Evolutionary conservation across 2,797 vertebrate genomes (phyloP), one percentile per base, ranked within the genome.

Genomic region (Xiphorhynchus erythropygius): DNA sequence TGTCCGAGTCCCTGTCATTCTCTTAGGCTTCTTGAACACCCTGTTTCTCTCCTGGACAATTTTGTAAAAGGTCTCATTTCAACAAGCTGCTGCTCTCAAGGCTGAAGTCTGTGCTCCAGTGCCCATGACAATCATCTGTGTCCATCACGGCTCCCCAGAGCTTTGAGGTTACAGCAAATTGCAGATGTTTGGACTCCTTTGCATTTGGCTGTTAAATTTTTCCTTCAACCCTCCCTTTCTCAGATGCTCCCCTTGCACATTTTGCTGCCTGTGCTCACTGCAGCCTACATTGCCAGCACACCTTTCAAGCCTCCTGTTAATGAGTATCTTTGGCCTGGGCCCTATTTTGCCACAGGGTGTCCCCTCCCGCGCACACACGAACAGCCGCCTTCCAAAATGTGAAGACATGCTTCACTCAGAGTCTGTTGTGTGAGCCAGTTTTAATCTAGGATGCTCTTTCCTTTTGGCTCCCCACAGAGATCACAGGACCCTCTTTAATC

Each of bases 401-500:
- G 47, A 59, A 69, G 76, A 73, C 33, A 49, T 2, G 41, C 87
- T 91, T 91, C 79, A 14, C 87, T 90, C 91, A 5, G 28, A 59
- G 73, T 1, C 89, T 33, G 63, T 11, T 1, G 1, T 3, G 13
- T 17, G 57, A 86, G 62, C 62, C 68, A 33, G 27, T n/a, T 88
- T 69, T 28, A n/a, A 92, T 73, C 80, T 12, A 7, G 73, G 92
- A 55, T 94, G 78, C 79, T 89, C 82, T 88, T 90, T 94, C 71
- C 87, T 91, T 91, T 62, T 64, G 90, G 78, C 63, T 92, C 70
- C 56, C 30, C 10, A 17, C 56, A 49, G 89, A 78, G 82, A 93
- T 85, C 87, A 96, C 84, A 93, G 94, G 74, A 78, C 84, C 79
- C 82, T 73, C 59, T 81, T 85, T 90, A 91, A 93, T 94, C 79